Conservation (phyloP, 2,113 vertebrate species). For the Entelurus aequoreus region DNA sequence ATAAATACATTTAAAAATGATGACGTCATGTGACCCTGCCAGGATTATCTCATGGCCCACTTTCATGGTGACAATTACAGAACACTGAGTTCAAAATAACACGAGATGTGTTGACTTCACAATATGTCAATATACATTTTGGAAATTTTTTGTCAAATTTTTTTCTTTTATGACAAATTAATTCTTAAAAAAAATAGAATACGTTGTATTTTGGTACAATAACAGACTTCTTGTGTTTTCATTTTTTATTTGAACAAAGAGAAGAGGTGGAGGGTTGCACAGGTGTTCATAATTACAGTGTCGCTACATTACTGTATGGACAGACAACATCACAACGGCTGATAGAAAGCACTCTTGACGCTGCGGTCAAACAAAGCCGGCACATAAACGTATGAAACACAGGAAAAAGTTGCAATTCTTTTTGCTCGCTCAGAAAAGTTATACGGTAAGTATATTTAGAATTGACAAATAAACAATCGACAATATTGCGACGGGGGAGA, state of each 20-base stretch:
- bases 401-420: conserved; percentile 9
- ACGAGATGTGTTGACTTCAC: not conserved
- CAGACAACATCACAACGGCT: conserved; percentile 68
- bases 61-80: not conserved
- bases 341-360: conserved; percentile 48
- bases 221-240: conserved; percentile 56
- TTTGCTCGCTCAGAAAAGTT: no score
- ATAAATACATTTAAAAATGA: not conserved
- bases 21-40: not conserved
- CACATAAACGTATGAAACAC: conserved; percentile 29
- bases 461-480: conserved; percentile 15
- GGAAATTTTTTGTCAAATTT: no score
- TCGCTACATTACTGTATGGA: conserved; percentile 61
- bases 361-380: conserved; percentile 26
- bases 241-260: conserved; percentile 64
- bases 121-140: no score
- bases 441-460: conserved; percentile 15
- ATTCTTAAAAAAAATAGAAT: not conserved
- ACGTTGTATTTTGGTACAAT: no score
- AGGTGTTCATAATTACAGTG: conserved; percentile 61
- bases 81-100: not conserved
- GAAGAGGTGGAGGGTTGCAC: conserved; percentile 56
- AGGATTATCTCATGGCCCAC: conserved; percentile 5
- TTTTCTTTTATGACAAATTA: no score
- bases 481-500: conserved; percentile 10